A percentile compares a stretch with the other conserved stretches of the same genome.
Conservation (phyloP, 2,797 vertebrate genomes). For the Aeoliscus strigatus region DNA sequence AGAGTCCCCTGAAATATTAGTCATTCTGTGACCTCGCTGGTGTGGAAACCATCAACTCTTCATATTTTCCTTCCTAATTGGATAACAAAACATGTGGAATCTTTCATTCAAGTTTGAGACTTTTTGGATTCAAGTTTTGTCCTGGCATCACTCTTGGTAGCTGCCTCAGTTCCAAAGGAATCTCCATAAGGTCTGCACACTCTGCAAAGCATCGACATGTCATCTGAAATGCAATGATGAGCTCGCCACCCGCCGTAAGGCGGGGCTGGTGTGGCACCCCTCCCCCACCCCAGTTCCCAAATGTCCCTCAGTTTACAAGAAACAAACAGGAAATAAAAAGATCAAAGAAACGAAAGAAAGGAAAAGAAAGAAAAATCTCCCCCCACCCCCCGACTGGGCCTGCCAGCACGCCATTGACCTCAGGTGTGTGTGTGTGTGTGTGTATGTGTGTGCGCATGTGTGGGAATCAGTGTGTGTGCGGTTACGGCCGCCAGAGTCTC, state of each 20-base stretch:
- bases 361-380: constrained; percentile 53
- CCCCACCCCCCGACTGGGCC: constrained; percentile 71
- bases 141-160: constrained; percentile 55
- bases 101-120: constrained; percentile 7
- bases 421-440: constrained; percentile 40
- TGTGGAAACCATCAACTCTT: constrained; percentile 22
- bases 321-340: constrained; percentile 74
- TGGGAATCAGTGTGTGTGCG: constrained; percentile 56
- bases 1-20: constrained; percentile 40
- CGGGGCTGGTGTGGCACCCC: constrained; percentile 64
- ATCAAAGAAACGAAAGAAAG: constrained; percentile 57
- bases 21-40: constrained; percentile 24
- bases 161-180: constrained; percentile 56
- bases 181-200: constrained; percentile 22
- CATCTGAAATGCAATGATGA: constrained; percentile 50
- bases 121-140: constrained; percentile 13
- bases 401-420: constrained; percentile 63
- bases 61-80: constrained; percentile 6
- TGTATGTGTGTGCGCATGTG: constrained; percentile 29
- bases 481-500: constrained; percentile 66
- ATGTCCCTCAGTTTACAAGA: constrained; percentile 70
- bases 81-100: constrained; percentile 6
- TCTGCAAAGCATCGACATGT: constrained; percentile 17
- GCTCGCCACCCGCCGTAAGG: constrained; percentile 58
- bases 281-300: constrained; percentile 55